Evolutionary conservation across 2,888 invertebrate species (phyloP).

Genomic region (Agonopterix arenella): DNA sequence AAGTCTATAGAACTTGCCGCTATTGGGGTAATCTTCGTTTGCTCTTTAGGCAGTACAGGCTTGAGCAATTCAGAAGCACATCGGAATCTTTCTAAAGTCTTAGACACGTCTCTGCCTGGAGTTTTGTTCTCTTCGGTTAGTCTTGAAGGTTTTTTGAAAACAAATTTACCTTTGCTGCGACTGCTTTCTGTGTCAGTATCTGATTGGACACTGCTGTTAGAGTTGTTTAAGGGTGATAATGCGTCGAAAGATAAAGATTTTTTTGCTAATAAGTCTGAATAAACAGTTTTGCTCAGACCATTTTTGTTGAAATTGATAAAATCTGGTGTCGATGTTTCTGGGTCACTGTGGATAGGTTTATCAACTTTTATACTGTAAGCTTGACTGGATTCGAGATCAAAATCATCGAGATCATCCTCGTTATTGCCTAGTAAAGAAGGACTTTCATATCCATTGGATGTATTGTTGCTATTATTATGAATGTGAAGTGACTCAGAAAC

Average conservation of each 20-base stretch:
- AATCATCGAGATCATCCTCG: constrained; percentile 41
- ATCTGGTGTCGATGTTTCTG: constrained; percentile 47
- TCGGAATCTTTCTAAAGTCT: constrained; percentile 52
- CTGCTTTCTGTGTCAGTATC: constrained; percentile 28
- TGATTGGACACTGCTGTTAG: constrained; percentile 30
- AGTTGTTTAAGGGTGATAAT: constrained; percentile 34
- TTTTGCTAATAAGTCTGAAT: constrained; percentile 37
- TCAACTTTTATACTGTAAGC: constrained; percentile 18
- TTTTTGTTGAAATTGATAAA: constrained; percentile 24
- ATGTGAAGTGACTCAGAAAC: constrained; percentile 5
- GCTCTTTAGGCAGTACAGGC: constrained; percentile 37
- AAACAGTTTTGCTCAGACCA: constrained; percentile 35
- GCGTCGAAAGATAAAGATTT: constrained; percentile 45
- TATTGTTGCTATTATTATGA: constrained; percentile 17
- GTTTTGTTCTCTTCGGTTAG: constrained; percentile 31
- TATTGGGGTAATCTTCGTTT: constrained; percentile 29
- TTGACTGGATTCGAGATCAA: constrained; percentile 34
- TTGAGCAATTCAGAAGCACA: constrained; percentile 50
- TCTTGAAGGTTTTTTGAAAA: constrained; percentile 59
- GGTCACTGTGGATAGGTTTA: constrained; percentile 10
- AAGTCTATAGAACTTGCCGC: constrained; percentile 60
- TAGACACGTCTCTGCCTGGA: constrained; percentile 42
- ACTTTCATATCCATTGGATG: constrained; percentile 21
- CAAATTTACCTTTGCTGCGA: constrained; percentile 59
- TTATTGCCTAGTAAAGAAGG: constrained; percentile 26